A percentile compares a stretch with the other conserved stretches of the same genome.
These are phyloP conservation scores for Meteorus cinctellus DNA, from an alignment of 2,888 invertebrate genomes.

Conservation along the genomic window DNA sequence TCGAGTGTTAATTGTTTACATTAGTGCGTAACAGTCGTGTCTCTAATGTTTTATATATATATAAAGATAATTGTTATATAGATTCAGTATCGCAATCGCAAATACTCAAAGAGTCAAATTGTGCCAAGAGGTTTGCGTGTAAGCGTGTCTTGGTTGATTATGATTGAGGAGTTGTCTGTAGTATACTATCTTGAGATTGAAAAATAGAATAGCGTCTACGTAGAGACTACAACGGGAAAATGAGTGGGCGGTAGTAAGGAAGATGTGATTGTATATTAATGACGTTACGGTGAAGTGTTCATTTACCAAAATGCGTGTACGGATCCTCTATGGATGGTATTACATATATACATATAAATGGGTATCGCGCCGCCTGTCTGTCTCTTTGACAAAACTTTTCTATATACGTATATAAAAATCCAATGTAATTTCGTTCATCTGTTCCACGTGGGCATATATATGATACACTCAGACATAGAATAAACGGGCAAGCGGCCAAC, in stretches of 20 bases:
- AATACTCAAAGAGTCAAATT: constrained; percentile 11
- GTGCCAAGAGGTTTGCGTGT: constrained; percentile 21
- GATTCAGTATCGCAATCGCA: neutral
- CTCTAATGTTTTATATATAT: neutral
- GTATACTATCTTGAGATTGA: neutral
- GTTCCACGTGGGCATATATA: neutral
- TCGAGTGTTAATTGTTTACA: constrained; percentile 1
- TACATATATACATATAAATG: neutral
- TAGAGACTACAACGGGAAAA: neutral
- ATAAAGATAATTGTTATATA: neutral
- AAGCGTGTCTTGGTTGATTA: neutral
- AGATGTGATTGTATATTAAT: neutral
- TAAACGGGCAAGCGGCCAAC: constrained; percentile 54
- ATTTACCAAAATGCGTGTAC: neutral
- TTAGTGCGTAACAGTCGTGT: neutral
- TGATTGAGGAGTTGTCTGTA: neutral
- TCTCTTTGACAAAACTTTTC: neutral
- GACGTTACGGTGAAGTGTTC: neutral
- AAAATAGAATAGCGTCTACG: constrained; percentile 9
- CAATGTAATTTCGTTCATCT: neutral
- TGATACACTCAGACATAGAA: neutral
- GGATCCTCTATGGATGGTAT: neutral
- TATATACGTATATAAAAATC: neutral
- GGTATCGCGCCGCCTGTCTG: neutral
- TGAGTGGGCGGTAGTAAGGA: neutral